Percentiles rank a stretch among this genome's conserved stretches.
phyloP scores from a whole-genome alignment of 2,797 vertebrate genomes.

The Scomberomorus guttatus region DNA sequence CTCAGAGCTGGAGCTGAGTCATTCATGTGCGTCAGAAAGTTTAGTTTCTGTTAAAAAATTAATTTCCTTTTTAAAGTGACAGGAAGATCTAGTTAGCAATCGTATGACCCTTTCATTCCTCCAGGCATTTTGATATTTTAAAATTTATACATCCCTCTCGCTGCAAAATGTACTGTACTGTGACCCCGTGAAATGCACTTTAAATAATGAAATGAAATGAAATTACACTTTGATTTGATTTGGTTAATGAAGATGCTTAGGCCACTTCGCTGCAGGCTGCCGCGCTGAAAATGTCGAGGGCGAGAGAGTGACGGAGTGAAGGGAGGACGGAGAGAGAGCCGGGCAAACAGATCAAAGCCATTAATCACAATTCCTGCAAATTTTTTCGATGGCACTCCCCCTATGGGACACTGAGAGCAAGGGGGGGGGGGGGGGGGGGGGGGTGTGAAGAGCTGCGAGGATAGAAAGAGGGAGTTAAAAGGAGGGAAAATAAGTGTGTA shows the following conservation, averaged over 20 bases:
- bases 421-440: constrained; percentile 8
- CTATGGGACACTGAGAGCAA: constrained; percentile 27
- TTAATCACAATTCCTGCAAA: constrained; percentile 77
- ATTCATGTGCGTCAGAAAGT: background rate
- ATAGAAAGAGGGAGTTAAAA: constrained; percentile 19
- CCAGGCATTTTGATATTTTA: constrained; percentile 12
- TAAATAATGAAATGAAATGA: constrained; percentile 55
- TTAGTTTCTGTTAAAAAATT: background rate
- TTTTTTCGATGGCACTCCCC: constrained; percentile 55
- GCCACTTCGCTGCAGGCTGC: constrained; percentile 45
- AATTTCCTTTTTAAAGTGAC: background rate
- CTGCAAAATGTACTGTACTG: constrained; percentile 15
- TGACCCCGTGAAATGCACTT: constrained; percentile 56
- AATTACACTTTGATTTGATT: constrained; percentile 69
- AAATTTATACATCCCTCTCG: background rate
- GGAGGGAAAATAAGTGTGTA: constrained; percentile 21
- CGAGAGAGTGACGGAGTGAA: constrained; percentile 35
- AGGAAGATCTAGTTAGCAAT: constrained; percentile 16
- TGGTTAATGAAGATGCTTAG: constrained; percentile 64
- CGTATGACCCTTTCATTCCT: constrained; percentile 11
- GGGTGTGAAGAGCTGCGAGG: constrained; percentile 29
- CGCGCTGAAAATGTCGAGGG: background rate
- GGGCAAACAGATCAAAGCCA: constrained; percentile 70
- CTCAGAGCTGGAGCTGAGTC: constrained; percentile 19
- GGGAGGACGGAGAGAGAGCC: constrained; percentile 22